A percentile compares a stretch with the other conserved stretches of the same genome.
Evolutionary conservation across 1,140 invertebrate species (phyloP).

Genomic region (Idris sp.): DNA sequence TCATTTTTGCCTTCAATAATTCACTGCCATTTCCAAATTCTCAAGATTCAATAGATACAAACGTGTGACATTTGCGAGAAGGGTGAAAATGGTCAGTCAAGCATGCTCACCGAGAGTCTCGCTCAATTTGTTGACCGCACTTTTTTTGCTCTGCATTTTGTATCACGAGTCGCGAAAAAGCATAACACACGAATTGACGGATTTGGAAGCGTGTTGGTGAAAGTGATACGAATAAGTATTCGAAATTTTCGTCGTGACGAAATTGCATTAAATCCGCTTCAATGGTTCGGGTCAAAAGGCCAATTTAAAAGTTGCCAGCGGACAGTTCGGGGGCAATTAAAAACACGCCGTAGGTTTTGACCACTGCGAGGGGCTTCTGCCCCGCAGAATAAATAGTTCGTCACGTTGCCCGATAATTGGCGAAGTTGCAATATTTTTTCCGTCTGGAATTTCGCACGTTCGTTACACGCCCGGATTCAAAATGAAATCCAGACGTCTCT

Average conservation of each 20-base stretch:
- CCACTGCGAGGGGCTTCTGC: slow-evolving; percentile 1
- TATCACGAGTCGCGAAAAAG: too few relatives aligned
- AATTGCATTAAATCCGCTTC: slow-evolving; percentile 74
- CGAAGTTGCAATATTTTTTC: slow-evolving; percentile 46
- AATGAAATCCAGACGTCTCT: slow-evolving; percentile 56
- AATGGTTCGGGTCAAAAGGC: slow-evolving; percentile 75
- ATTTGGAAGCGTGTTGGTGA: too few relatives aligned
- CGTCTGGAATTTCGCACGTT: slow-evolving; percentile 34
- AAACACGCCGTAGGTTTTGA: slow-evolving; percentile 36
- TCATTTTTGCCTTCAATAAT: slow-evolving; percentile 28
- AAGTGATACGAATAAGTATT: not conserved
- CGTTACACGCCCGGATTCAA: slow-evolving; percentile 36
- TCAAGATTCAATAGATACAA: slow-evolving; percentile 57
- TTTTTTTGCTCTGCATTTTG: too few relatives aligned
- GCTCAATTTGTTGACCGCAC: too few relatives aligned
- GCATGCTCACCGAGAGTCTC: slow-evolving; percentile 52
- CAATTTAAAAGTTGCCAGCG: slow-evolving; percentile 73
- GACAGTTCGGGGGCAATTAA: slow-evolving; percentile 53
- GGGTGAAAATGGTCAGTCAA: slow-evolving; percentile 59
- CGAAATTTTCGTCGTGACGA: slow-evolving; percentile 37
- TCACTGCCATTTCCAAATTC: slow-evolving; percentile 29
- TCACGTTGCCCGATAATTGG: slow-evolving; percentile 53
- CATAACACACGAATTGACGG: too few relatives aligned
- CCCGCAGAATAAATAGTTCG: slow-evolving; percentile 29
- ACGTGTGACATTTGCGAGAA: too few relatives aligned